These are phyloP conservation scores for Microcebus lehilahytsara DNA, from an alignment of 2,113 vertebrate species.

Conservation along the genomic window DNA sequence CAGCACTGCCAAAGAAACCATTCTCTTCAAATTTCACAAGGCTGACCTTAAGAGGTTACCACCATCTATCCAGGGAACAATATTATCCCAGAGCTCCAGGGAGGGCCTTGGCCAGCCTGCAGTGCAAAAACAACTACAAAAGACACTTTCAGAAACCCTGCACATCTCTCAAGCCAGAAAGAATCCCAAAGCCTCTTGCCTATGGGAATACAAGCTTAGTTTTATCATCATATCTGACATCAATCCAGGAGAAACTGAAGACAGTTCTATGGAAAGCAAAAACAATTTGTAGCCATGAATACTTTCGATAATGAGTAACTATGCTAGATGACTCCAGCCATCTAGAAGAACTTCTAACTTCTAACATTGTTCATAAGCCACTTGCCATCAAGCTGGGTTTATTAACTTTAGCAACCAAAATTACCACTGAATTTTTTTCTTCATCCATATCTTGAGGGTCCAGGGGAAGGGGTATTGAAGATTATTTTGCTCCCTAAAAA, in stretches of 20 bases:
- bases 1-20: slow-evolving; percentile 1
- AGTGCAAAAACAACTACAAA: slow-evolving; percentile 30
- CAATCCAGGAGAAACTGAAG: slow-evolving; percentile 7
- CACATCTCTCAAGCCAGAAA: slow-evolving; percentile 24
- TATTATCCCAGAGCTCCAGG: background rate
- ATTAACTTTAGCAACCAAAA: slow-evolving; percentile 7
- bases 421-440: background rate
- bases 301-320: background rate
- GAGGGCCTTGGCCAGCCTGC: background rate
- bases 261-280: background rate
- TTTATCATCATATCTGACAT: slow-evolving; percentile 47
- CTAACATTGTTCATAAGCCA: background rate
- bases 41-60: slow-evolving; percentile 36
- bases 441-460: background rate
- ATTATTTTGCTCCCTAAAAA: background rate
- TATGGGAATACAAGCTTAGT: slow-evolving; percentile 10
- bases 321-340: background rate
- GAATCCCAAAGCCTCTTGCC: slow-evolving; percentile 20
- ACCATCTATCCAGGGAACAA: background rate
- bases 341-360: background rate
- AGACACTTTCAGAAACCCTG: background rate
- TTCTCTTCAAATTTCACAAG: background rate
- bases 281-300: background rate
- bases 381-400: background rate
- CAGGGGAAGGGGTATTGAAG: background rate